These are phyloP conservation scores for Agapornis canus DNA, from an alignment of 2,797 vertebrate species.

Conservation along the genomic window DNA sequence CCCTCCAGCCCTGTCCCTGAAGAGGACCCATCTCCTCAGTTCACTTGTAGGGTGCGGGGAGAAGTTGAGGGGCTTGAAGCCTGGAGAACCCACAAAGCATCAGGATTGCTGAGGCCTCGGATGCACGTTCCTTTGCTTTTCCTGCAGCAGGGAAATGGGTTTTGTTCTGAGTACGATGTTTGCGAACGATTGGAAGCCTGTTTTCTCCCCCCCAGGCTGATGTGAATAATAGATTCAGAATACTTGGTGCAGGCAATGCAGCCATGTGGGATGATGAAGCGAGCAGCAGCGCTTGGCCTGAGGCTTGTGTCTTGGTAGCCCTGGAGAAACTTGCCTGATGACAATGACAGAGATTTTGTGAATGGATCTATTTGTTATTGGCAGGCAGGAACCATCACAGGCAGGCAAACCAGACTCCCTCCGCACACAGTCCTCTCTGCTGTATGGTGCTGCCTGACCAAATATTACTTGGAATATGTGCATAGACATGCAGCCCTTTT, in stretches of 20 bases:
- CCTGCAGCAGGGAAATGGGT: not conserved
- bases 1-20: not conserved
- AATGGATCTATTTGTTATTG: conserved; percentile 39
- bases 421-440: not conserved
- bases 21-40: not conserved
- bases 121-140: fast-evolving
- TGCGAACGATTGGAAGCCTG: not conserved
- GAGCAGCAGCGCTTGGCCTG: not conserved
- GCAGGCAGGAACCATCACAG: not conserved
- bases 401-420: not conserved
- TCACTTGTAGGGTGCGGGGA: fast-evolving
- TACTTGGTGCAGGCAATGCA: not conserved
- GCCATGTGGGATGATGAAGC: not conserved
- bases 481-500: fast-evolving
- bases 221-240: not conserved
- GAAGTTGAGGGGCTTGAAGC: fast-evolving
- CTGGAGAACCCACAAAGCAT: not conserved
- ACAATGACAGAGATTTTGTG: conserved; percentile 30
- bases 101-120: not conserved
- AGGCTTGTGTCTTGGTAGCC: not conserved
- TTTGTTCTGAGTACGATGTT: not conserved
- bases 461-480: not conserved
- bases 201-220: not conserved
- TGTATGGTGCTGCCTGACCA: not conserved
- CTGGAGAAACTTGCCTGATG: conserved; percentile 27